A percentile compares a stretch with the other conserved stretches of the same genome.
Evolutionary conservation across 2,113 vertebrate genomes (phyloP).

Genomic region (Tauraco erythrolophus): DNA sequence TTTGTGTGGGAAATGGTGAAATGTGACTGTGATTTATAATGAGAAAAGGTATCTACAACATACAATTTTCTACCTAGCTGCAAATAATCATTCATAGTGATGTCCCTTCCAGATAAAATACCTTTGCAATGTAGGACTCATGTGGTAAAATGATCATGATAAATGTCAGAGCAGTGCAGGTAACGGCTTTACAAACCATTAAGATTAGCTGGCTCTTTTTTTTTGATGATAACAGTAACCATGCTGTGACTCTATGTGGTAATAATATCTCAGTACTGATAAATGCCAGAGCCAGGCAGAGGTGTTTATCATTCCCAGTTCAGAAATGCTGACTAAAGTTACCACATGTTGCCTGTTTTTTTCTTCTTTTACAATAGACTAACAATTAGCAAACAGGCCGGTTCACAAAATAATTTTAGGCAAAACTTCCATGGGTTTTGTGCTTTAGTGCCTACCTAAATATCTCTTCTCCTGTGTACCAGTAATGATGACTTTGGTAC

Average conservation of each 20-base stretch:
- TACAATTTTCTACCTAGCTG: constrained; percentile 99
- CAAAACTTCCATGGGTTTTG: background rate
- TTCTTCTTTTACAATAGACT: constrained; percentile 70
- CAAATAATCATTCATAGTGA: constrained; percentile 99
- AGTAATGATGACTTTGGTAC: background rate
- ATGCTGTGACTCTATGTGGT: constrained; percentile 84
- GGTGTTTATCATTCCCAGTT: constrained; percentile 85
- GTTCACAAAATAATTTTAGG: constrained; percentile 43
- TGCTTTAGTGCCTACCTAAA: background rate
- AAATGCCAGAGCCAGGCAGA: constrained; percentile 83
- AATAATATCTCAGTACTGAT: constrained; percentile 89
- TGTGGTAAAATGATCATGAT: constrained; percentile 94
- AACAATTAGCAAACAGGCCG: constrained; percentile 61
- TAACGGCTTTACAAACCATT: constrained; percentile 99
- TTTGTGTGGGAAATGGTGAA: constrained; percentile 89
- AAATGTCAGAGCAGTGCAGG: constrained; percentile 95
- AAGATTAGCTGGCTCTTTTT: constrained; percentile 88
- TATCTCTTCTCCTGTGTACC: background rate
- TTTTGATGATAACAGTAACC: constrained; percentile 85
- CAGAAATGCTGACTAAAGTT: constrained; percentile 89
- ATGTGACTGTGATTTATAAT: constrained; percentile 99
- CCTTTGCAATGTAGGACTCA: constrained; percentile 88
- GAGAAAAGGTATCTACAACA: constrained; percentile 94
- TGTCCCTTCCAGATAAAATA: constrained; percentile 93
- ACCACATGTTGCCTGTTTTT: constrained; percentile 84